Percentiles rank a stretch among this genome's conserved stretches.
These are phyloP conservation scores for Limnothrissa miodon DNA, from an alignment of 2,113 vertebrate genomes.

Conservation along the genomic window DNA sequence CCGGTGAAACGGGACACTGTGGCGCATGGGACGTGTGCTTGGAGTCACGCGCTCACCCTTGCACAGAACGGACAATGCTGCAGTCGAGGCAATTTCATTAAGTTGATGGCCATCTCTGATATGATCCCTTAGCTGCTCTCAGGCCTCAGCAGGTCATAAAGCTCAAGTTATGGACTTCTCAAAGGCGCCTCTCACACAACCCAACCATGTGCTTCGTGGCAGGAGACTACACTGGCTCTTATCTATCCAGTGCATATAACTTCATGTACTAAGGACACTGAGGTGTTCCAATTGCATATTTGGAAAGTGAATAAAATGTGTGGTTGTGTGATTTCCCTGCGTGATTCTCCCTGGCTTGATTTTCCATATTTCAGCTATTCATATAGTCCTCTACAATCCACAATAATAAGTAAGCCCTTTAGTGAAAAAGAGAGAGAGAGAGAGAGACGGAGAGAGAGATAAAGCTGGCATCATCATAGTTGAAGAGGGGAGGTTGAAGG, in stretches of 20 bases:
- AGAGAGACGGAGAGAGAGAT: background rate
- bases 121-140: background rate
- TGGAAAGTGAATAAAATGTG: no score
- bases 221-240: background rate
- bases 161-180: background rate
- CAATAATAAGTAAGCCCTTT: background rate
- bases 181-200: background rate
- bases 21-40: background rate
- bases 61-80: background rate
- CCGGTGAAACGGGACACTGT: conserved; percentile 25
- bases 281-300: no score
- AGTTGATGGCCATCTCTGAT: background rate
- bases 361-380: background rate
- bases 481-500: conserved; percentile 7
- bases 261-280: background rate
- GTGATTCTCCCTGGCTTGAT: background rate
- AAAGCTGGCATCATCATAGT: background rate
- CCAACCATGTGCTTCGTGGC: background rate
- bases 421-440: background rate
- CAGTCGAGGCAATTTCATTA: background rate
- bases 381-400: background rate
- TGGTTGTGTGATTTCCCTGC: background rate
- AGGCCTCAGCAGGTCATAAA: background rate
- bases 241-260: background rate
- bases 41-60: background rate